phyloP scores from a whole-genome alignment of 2,888 invertebrate species.

The Rotaria macrura region DNA sequence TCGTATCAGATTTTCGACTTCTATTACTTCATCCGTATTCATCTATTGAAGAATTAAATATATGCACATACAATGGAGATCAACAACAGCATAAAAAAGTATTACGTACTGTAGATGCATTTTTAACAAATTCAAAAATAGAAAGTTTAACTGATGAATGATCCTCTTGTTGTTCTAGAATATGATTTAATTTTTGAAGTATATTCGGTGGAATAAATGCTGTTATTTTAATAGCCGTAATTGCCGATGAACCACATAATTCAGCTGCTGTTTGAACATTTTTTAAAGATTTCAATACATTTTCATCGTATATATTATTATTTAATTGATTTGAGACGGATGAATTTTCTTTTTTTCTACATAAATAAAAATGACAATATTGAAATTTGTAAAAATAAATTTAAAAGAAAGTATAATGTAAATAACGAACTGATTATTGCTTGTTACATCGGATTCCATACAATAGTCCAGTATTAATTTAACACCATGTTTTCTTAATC shows the following conservation, averaged over 20 bases:
- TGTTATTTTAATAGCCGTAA: conserved; percentile 91
- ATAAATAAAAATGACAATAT: no score
- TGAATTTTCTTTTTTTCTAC: background rate
- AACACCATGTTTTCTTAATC: conserved; percentile 79
- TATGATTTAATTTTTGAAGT: conserved; percentile 58
- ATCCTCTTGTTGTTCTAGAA: background rate
- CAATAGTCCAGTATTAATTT: conserved; percentile 97
- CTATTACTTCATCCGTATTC: background rate
- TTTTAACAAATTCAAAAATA: background rate
- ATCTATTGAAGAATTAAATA: background rate
- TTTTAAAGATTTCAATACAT: conserved; percentile 83
- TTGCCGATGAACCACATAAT: conserved; percentile 85
- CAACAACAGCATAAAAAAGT: background rate
- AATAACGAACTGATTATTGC: conserved; percentile 41
- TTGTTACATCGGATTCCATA: conserved; percentile 76
- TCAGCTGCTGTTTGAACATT: conserved; percentile 92
- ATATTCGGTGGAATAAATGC: conserved; percentile 92
- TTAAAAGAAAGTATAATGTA: background rate
- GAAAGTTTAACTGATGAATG: background rate
- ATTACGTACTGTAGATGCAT: background rate
- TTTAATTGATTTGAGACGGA: background rate
- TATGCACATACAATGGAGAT: background rate
- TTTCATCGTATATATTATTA: conserved; percentile 61
- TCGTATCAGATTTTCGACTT: background rate
- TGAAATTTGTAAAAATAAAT: no score